These are phyloP conservation scores for Heterodera filipjevi DNA, from an alignment of 2,888 invertebrate species.

Conservation along the genomic window DNA sequence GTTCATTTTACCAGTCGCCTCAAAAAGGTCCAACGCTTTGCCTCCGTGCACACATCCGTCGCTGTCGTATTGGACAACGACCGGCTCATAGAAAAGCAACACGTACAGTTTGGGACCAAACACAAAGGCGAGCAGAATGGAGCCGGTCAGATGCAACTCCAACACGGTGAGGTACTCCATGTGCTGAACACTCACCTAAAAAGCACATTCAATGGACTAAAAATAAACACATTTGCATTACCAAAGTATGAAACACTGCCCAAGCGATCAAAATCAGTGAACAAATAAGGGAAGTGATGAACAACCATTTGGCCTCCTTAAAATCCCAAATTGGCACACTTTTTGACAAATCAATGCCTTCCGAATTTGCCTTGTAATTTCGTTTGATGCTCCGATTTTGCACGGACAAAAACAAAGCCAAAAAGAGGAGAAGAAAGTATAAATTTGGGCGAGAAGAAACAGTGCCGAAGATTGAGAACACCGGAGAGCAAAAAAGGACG, in stretches of 20 bases:
- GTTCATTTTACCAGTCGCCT: slow-evolving; percentile 15
- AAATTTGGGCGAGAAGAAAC: slow-evolving; percentile 53
- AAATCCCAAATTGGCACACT: too few species aligned
- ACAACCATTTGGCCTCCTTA: slow-evolving; percentile 63
- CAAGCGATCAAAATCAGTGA: slow-evolving; percentile 54
- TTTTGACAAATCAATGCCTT: background rate
- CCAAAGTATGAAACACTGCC: slow-evolving; percentile 38
- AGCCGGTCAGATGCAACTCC: slow-evolving; percentile 57
- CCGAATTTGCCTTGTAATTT: slow-evolving; percentile 56
- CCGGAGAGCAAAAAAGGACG: slow-evolving; percentile 12
- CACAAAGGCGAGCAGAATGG: slow-evolving; percentile 60
- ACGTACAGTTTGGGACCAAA: slow-evolving; percentile 65
- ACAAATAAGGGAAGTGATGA: slow-evolving; percentile 55
- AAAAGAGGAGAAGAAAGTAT: slow-evolving; percentile 58
- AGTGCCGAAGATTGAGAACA: slow-evolving; percentile 35
- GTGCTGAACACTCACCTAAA: slow-evolving; percentile 10
- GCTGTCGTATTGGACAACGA: slow-evolving; percentile 54
- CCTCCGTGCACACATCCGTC: slow-evolving; percentile 21
- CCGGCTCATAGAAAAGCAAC: slow-evolving; percentile 63
- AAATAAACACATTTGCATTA: slow-evolving; percentile 27
- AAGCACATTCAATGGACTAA: too few species aligned
- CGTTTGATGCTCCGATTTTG: slow-evolving; percentile 62
- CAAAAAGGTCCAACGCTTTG: slow-evolving; percentile 24
- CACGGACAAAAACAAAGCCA: slow-evolving; percentile 59
- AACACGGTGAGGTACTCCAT: slow-evolving; percentile 50